Base-by-base conservation (phyloP, 2,888 invertebrate genomes). In the Drosophila anceps region DNA sequence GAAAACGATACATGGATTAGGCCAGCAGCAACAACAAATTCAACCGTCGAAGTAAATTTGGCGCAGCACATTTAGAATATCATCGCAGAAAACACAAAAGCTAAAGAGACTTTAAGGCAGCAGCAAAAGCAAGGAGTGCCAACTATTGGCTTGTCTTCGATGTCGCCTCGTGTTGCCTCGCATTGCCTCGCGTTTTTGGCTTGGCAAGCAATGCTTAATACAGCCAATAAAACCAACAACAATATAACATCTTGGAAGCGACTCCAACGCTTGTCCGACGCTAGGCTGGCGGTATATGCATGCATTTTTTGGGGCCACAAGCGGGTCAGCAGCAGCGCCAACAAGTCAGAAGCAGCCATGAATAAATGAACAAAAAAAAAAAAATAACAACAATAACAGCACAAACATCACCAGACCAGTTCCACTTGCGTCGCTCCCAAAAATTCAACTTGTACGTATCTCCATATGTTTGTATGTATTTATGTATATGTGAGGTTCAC, bases 21-120 rank as follows among this genome's bases (percentile, higher is more conserved):
- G 73, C 79, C 86, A 88, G 70, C 80, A 74, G 60, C 62, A 73
- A 63, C 66, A 74, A 50, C 31, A 64, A n/a, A 61, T 50, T 61
- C 58, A 73, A 74, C 69, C 73, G 80, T 76, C 87, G 75, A 90
- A 86, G 83, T 86, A 83, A 91, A 90, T 84, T 91, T 84, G 84
- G 84, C 81, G 72, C 84, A 90, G 87, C 84, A 82, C 91, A 89
- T 90, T 91, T 91, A 91, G 91, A 91, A 91, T 91, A 91, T 91
- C 91, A 91, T 91, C 91, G 83, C 83, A 90, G 43, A 67, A 50
- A 54, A 81, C 55, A 57, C 64, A 71, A 73, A 80, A 59, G 66
- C 69, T 29, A 69, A 59, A 64, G 58, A 59, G 60, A 72, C 51
- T 53, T 39, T 46, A 53, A 57, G 58, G 50, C 60, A 66, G 48